These are phyloP conservation scores for Florisuga fusca DNA, from an alignment of 2,797 vertebrate genomes.

Conservation along the genomic window DNA sequence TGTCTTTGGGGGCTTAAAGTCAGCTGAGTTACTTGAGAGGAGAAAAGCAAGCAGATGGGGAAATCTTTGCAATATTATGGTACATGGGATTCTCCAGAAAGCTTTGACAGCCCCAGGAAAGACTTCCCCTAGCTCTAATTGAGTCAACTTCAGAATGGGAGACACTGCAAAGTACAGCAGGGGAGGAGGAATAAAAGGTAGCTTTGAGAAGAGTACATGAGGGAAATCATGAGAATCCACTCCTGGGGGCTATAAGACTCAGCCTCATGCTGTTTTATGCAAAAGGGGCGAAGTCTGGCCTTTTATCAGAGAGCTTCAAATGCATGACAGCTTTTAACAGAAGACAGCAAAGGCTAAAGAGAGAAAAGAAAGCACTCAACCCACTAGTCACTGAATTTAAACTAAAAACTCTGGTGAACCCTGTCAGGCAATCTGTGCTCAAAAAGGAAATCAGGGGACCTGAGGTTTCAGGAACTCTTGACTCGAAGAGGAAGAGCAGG, in stretches of 20 bases:
- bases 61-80: background rate
- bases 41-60: background rate
- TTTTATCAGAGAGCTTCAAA: constrained; percentile 5
- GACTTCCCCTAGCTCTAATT: background rate
- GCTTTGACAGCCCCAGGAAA: background rate
- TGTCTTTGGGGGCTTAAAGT: background rate
- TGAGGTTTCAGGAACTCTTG: background rate
- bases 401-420: constrained; percentile 33
- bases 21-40: background rate
- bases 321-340: background rate
- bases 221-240: background rate
- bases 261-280: background rate
- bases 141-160: background rate
- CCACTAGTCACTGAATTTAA: constrained; percentile 37
- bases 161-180: background rate
- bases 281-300: background rate
- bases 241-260: background rate
- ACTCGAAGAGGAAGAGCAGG: background rate
- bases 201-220: background rate
- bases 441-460: constrained; percentile 13
- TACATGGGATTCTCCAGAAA: background rate
- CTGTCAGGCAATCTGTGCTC: background rate
- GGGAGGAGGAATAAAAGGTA: background rate
- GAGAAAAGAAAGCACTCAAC: constrained; percentile 26
- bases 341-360: background rate